These are phyloP conservation scores for Gnathonemus longibarbis DNA, from an alignment of 2,113 vertebrate genomes.

Conservation along the genomic window DNA sequence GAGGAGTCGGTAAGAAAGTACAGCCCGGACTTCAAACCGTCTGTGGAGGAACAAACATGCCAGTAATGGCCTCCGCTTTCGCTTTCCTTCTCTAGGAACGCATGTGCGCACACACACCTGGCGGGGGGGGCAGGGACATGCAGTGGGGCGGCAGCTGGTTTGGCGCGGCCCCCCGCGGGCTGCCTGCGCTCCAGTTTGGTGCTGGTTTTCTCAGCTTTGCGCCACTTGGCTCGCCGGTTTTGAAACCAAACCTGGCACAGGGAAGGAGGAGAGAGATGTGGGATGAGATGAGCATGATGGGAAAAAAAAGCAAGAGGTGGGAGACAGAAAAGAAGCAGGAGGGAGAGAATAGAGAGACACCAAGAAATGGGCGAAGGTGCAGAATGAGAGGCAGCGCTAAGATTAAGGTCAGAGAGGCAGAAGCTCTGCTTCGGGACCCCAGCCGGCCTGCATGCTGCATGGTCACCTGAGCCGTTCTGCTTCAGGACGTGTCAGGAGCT, in stretches of 20 bases:
- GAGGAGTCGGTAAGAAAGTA: not conserved
- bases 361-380: not conserved
- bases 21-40: no score
- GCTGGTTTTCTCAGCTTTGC: slow-evolving; percentile 63
- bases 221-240: slow-evolving; percentile 91
- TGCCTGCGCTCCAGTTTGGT: slow-evolving; percentile 48
- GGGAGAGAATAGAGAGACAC: not conserved
- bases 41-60: not conserved
- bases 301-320: not conserved
- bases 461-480: not conserved
- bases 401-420: not conserved
- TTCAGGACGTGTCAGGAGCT: not conserved
- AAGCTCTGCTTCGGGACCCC: not conserved
- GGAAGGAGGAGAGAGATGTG: not conserved
- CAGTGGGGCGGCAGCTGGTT: slow-evolving; percentile 20
- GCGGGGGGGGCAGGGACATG: slow-evolving; percentile 22
- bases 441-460: not conserved
- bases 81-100: not conserved
- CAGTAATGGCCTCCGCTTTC: not conserved
- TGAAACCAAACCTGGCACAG: slow-evolving; percentile 87
- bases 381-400: not conserved
- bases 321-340: not conserved
- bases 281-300: not conserved
- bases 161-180: slow-evolving; percentile 14
- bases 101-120: slow-evolving; percentile 33